Base-by-base conservation (phyloP, 64 coral and sea anemone genomes). In the Stichodactyla mertensii region DNA sequence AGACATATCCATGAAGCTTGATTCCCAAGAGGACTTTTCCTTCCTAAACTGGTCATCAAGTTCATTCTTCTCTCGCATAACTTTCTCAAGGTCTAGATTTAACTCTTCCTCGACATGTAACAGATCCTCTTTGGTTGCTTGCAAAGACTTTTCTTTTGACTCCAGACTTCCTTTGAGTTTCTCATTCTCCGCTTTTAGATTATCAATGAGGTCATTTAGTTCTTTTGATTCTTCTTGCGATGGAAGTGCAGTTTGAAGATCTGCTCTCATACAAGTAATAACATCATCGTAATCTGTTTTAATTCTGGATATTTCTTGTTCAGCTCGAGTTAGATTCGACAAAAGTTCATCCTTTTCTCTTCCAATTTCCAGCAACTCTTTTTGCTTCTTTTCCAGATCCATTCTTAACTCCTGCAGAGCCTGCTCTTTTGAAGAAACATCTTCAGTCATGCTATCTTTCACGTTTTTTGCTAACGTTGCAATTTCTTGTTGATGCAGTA, bases 1-100 rank as follows among this genome's bases (percentile, higher is more conserved):
- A 85, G 83, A 61, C 6, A 85, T 62, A 55, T 85, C 83, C 83
- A 85, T 85, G 10, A 85, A 85, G 31, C 57, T 85, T 27, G 83
- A 85, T 15, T 85, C 83, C 27, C 45, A 56, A 4, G 18, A 8
- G 53, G 56, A 36, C 28, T 26, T 59, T 55, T 85, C 83, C 5
- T 62, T 64, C 14, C 80, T 61, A 59, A 85, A 60, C 45, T 55
- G 55, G 10, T 85, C 83, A 15, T 57, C 83, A 6, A 85, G 55
- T 16, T 85, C 83, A 36, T 59, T 55, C 52, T 85, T 85, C 27
- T 85, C 83, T 4, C 54, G 53, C 18, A 85, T 58, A 5, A 85
- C 55, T 6, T 85, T 85, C 24, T 85, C 83, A 15, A 85, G 83
- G 16, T 85, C 83, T 2, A 85, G 83, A 18, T 85, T 85, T 85